Evolutionary conservation across 2,113 vertebrate genomes (phyloP).

Genomic region (Gambusia holbrooki): DNA sequence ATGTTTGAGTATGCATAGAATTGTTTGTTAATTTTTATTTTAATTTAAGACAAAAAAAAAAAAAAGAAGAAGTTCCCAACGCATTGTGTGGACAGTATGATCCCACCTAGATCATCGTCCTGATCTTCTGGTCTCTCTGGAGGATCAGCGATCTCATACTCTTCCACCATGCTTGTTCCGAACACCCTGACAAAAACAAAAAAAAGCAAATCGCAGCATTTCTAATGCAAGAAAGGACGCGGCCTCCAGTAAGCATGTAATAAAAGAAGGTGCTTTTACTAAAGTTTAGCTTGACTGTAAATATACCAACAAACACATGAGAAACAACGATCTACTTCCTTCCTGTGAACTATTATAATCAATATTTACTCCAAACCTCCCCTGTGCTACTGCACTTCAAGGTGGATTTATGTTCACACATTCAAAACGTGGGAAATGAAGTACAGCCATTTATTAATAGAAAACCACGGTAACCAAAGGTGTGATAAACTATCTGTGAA

Average conservation of each 20-base stretch:
- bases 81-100: not conserved
- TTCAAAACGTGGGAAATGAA: no score
- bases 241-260: not conserved
- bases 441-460: no score
- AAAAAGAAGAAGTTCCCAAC: not conserved
- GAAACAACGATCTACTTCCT: no score
- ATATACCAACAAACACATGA: no score
- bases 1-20: not conserved
- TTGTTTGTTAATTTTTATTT: not conserved
- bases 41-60: not conserved
- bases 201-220: not conserved
- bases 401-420: no score
- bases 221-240: not conserved
- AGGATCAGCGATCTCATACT: slow-evolving; percentile 95
- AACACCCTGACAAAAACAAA: slow-evolving; percentile 83
- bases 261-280: not conserved
- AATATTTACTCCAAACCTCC: no score
- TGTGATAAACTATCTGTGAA: no score
- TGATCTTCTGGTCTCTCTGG: slow-evolving; percentile 88
- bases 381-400: no score
- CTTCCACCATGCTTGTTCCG: slow-evolving; percentile 99
- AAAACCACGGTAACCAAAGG: no score
- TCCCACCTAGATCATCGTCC: slow-evolving; percentile 92
- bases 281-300: no score
- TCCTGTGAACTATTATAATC: no score